phyloP scores from a whole-genome alignment of 2,797 vertebrate genomes.

The Anguilla megastoma region DNA sequence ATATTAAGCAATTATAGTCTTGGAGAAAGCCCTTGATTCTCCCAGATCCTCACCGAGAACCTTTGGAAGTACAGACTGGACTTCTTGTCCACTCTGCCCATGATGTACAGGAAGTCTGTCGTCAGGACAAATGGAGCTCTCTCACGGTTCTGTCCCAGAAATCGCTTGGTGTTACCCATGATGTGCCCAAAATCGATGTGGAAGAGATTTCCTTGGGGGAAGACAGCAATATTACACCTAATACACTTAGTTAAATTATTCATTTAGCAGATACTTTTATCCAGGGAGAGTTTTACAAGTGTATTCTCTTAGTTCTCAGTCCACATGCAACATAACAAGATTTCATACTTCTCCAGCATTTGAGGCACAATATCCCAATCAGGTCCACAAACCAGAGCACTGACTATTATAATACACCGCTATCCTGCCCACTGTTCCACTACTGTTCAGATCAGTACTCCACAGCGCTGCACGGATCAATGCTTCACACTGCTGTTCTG shows the following conservation, averaged over 20 bases:
- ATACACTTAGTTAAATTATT: neutral
- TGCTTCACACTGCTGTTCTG: neutral
- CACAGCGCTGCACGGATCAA: neutral
- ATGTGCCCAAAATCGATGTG: slow-evolving; percentile 83
- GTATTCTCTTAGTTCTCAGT: neutral
- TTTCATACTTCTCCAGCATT: neutral
- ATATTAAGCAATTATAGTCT: neutral
- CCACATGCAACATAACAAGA: neutral
- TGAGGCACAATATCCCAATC: neutral
- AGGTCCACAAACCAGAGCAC: neutral
- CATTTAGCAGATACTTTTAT: neutral
- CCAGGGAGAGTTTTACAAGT: neutral
- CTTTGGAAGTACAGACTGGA: slow-evolving; percentile 73
- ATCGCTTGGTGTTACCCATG: slow-evolving; percentile 74
- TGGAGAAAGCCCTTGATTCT: neutral
- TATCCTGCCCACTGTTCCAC: too few species aligned
- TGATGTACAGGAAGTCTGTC: slow-evolving; percentile 77
- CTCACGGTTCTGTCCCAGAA: slow-evolving; percentile 72
- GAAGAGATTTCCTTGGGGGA: slow-evolving; percentile 73
- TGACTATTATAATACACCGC: neutral
- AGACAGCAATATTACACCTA: neutral
- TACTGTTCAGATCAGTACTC: neutral
- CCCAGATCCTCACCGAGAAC: slow-evolving; percentile 64
- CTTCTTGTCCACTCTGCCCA: slow-evolving; percentile 67
- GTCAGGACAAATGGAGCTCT: slow-evolving; percentile 79